Evolutionary conservation across 53 echinoderm and acorn worm species (phyloP), one percentile per base, ranked within the genome.

Genomic region (Hippasteria phrygiana): DNA sequence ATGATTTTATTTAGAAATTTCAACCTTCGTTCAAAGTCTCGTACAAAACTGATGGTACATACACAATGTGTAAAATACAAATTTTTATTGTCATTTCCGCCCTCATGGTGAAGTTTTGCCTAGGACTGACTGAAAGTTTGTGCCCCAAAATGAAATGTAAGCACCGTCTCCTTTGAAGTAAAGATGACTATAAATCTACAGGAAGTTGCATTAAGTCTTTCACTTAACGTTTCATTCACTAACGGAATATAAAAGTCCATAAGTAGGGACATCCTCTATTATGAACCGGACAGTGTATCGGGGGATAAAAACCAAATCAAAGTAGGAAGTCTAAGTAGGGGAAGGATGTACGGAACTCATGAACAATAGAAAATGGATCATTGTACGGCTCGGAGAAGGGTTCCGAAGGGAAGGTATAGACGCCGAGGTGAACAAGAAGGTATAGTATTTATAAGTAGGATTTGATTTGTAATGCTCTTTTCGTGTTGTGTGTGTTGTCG

Each of bases 191-290:
- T 70, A 4, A 37, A 38, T 85, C 16, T 14, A 53, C 85, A 85
- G 85, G 85, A 85, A 85, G 85, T 85, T 14, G 8, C 50, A 85
- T 85, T 85, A 85, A 85, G 47, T 85, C 50, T 41, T 66, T 29
- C 36, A 46, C 46, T 26, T 38, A 12, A 47, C 43, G 26, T 66
- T 46, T 45, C 67, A 26, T 64, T 67, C 2, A 62, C 38, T 56
- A 55, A 62, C 48, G 28, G n/a, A n/a, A n/a, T n/a, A n/a, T n/a
- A 37, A 24, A 55, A 40, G 39, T 39, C 59, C 32, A 40, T 85
- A 85, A 85, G 71, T 85, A 70, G 85, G 50, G 17, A 71, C 71
- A 85, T 85, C 85, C 85, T 85, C 70, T 38, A 18, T 35, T 31
- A 79, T 41, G 59, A 47, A 79, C 36, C 4, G 37, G 59, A 59